Base-by-base conservation (phyloP, 2,113 vertebrate species). In the Atrichornis clamosus region DNA sequence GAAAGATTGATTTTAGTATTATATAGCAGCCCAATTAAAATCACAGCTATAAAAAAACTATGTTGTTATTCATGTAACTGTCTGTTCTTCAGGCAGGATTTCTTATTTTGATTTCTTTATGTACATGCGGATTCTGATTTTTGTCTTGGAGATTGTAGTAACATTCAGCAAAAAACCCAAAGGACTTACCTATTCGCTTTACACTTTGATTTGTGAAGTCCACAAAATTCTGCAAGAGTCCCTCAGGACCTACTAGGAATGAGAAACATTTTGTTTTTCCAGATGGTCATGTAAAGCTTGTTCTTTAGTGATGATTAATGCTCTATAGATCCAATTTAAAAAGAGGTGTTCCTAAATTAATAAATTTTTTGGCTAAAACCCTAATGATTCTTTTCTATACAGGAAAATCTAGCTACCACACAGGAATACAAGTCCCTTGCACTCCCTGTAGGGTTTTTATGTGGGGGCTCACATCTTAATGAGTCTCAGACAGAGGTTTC, bases 391-490 rank as follows among this genome's bases (percentile, higher is more conserved):
- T 62, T 79, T 75, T 32, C 13, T 77, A 7, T 20, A 22, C 1
- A 7, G 15, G 56, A 83, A 24, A 46, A 15, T 10, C 1, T 7
- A 68, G 13, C 9, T 82, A 23, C 12, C 15, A 49, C 5, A 30
- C 1, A 16, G 11, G 27, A 2, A 55, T 65, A 60, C 12, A 73
- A 83, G 15, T 0, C 13, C 4, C 14, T 72, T 59, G 23, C 0
- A 0, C 10, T 53, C 3, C 0, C 24, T 28, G 24, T 86, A n/a
- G 17, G 5, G 58, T 75, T 87, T 86, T 65, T 19, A 9, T 44
- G 24, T 0, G 1, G 10, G 21, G 19, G 15, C 12, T n/a, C 1
- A 9, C 4, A 2, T 30, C 23, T 53, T 58, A 59, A 21, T 9
- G 23, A 84, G 9, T 26, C 44, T 44, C 39, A 46, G 6, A 5